Evolutionary conservation across 2,888 invertebrate genomes (phyloP), one percentile per base, ranked within the genome.

Genomic region (Tiphia femorata): DNA sequence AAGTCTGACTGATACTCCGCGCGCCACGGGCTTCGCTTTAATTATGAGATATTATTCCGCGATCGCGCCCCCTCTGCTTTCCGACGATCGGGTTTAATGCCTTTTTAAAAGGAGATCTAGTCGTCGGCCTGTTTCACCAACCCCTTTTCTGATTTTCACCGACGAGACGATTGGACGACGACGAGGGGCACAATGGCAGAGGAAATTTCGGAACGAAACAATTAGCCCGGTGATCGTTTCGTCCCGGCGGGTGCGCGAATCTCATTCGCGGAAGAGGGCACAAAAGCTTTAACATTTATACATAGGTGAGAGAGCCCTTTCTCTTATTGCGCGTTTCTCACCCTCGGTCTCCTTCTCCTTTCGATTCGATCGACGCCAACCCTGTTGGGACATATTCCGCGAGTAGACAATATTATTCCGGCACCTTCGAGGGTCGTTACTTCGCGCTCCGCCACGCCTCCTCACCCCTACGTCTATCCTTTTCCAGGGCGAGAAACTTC

Each of bases 1-100:
- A 80, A 81, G 80, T 80, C 79, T 80, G 79, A 79, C 79, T 80
- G 81, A 83, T 82, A 80, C 76, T 67, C 67, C 69, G 71, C 68
- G 72, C 68, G 70, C 72, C 67, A 73, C 72, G 71, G 75, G 76
- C 80, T 75, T 81, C 78, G 73, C 75, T 81, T 82, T 82, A 79
- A 81, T 83, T 81, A 80, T 72, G 70, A 78, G 74, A 78, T 76
- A 80, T 80, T 79, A 79, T 81, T 78, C 77, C 59, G 71, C 67
- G 70, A 79, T 79, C 78, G 79, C 79, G 79, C 82, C 81, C 78
- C 72, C 70, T n/a, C 62, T 72, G 68, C 25, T 25, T 8, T 4
- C 25, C 17, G 14, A 10, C 61, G 68, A 69, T 73, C 67, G 73
- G 70, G 72, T 79, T 79, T 81, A 83, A 81, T 81, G 75, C 70